Conservation (phyloP, 1,140 invertebrate genomes). For the Ridgeia piscesae region DNA sequence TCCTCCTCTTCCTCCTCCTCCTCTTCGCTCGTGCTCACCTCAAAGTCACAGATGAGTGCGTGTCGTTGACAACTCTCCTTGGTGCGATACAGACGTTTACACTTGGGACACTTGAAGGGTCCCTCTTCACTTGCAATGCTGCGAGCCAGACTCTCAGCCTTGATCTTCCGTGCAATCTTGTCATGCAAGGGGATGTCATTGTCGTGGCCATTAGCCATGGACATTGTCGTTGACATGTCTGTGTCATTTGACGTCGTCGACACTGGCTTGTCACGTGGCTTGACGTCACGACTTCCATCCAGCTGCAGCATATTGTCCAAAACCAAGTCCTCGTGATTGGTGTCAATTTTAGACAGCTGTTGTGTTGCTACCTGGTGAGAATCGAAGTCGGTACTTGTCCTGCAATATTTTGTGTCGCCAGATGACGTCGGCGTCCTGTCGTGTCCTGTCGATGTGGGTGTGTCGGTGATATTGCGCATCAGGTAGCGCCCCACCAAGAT, state of each 20-base stretch:
- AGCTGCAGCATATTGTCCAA: neutral
- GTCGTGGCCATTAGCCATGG: neutral
- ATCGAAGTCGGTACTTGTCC: neutral
- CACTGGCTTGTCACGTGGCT: neutral
- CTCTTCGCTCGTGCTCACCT: constrained; percentile 56
- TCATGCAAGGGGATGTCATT: constrained; percentile 39
- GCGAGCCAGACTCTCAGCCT: constrained; percentile 49
- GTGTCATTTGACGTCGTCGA: neutral
- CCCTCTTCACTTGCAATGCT: constrained; percentile 55
- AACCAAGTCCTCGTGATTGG: neutral
- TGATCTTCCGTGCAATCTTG: constrained; percentile 48
- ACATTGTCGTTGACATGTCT: neutral
- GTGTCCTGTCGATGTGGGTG: too few relatives aligned
- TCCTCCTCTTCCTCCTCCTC: constrained; percentile 43
- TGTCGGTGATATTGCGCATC: neutral
- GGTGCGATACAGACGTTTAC: constrained; percentile 85
- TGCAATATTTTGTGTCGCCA: neutral
- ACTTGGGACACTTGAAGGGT: constrained; percentile 82
- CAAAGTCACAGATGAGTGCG: constrained; percentile 69
- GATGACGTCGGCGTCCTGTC: neutral
- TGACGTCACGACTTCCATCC: neutral
- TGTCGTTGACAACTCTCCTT: constrained; percentile 83
- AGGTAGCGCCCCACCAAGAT: neutral
- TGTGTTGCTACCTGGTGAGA: neutral
- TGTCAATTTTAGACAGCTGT: neutral